Evolutionary conservation across 2,888 invertebrate species (phyloP).

Genomic region (Catocala nupta): DNA sequence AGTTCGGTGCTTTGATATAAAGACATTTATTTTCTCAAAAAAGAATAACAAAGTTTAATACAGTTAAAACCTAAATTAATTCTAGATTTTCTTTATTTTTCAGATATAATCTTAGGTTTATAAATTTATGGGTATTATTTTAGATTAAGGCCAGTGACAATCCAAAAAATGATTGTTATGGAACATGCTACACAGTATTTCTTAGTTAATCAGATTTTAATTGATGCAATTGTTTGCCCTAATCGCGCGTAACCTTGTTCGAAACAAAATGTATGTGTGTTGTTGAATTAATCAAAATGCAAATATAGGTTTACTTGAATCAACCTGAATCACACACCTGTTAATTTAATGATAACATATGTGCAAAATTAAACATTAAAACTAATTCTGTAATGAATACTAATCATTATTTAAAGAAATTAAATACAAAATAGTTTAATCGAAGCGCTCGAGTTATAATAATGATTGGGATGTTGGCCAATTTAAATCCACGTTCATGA

Average conservation of each 20-base stretch:
- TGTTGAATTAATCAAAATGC: conserved; percentile 42
- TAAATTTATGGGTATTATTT: too few species aligned
- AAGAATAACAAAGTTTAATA: too few species aligned
- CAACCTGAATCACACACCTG: conserved; percentile 42
- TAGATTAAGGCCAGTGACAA: too few species aligned
- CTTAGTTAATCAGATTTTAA: conserved; percentile 25
- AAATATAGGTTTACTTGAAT: conserved; percentile 39
- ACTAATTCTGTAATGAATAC: conserved; percentile 26
- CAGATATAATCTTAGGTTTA: too few species aligned
- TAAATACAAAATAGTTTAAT: conserved; percentile 53
- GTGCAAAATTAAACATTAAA: conserved; percentile 35
- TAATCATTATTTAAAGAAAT: conserved; percentile 34
- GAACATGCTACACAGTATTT: background rate
- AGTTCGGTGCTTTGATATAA: too few species aligned
- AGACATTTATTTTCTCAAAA: too few species aligned
- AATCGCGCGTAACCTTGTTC: conserved; percentile 26
- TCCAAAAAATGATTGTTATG: too few species aligned
- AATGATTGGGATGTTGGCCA: conserved; percentile 70
- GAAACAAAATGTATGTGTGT: conserved; percentile 28
- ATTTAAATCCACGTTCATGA: conserved; percentile 52
- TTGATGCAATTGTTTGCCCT: conserved; percentile 18
- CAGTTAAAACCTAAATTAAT: too few species aligned
- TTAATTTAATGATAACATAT: conserved; percentile 33
- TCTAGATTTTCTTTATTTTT: too few species aligned
- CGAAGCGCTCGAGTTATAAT: conserved; percentile 65